Evolutionary conservation across 1,140 invertebrate genomes (phyloP).

Genomic region (Zophobas atratus): DNA sequence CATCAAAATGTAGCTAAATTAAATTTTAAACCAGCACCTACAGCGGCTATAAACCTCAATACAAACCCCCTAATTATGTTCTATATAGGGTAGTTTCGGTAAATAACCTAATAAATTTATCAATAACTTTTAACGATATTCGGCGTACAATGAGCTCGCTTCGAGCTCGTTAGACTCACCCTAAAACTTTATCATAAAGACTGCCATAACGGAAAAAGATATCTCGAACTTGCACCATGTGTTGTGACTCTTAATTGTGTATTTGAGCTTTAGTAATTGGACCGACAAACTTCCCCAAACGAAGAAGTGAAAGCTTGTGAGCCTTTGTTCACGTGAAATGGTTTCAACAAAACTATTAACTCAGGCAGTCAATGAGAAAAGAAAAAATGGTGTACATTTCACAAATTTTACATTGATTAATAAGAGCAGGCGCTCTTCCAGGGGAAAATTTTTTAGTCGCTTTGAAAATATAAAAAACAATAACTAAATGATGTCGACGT

Average conservation of each 20-base stretch:
- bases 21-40: constrained; percentile 27
- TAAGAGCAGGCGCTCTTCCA: no score
- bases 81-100: constrained; percentile 33
- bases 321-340: constrained; percentile 19
- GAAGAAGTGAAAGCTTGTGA: not conserved
- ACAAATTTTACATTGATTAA: no score
- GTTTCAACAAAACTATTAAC: constrained; percentile 33
- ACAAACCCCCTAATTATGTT: constrained; percentile 23
- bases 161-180: constrained; percentile 18
- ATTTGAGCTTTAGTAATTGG: constrained; percentile 37
- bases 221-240: constrained; percentile 37
- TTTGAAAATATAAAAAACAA: no score
- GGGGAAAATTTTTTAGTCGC: no score
- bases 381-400: no score
- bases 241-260: constrained; percentile 39
- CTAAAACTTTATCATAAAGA: constrained; percentile 42
- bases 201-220: constrained; percentile 27
- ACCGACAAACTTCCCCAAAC: not conserved
- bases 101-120: constrained; percentile 41
- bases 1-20: not conserved
- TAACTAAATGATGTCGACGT: no score
- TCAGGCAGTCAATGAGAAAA: not conserved
- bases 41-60: constrained; percentile 12
- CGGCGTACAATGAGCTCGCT: constrained; percentile 23
- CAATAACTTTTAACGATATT: constrained; percentile 42